Evolutionary conservation across 92 coral and sea anemone genomes (phyloP).

Genomic region (Porites divaricata): DNA sequence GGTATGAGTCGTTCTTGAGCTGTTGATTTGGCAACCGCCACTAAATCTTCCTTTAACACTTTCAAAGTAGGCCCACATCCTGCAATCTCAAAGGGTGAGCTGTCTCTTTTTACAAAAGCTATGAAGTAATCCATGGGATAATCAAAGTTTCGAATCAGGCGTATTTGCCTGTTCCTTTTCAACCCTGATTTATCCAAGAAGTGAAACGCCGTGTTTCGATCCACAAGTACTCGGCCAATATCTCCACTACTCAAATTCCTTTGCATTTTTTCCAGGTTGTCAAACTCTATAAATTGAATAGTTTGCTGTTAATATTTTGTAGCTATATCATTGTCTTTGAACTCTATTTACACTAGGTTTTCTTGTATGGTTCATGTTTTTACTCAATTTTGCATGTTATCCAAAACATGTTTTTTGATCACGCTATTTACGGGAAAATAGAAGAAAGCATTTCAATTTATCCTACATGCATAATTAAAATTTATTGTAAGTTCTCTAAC

Average conservation of each 20-base stretch:
- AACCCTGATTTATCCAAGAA: constrained; percentile 36
- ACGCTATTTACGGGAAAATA: too few relatives aligned
- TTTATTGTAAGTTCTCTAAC: too few relatives aligned
- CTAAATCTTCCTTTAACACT: background rate
- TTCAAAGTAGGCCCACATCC: constrained; percentile 7
- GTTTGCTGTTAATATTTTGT: too few relatives aligned
- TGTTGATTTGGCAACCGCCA: background rate
- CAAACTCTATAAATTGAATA: constrained; percentile 24
- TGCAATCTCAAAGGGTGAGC: background rate
- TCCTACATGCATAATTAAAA: too few relatives aligned
- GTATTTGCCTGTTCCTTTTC: constrained; percentile 39
- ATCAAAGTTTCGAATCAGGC: constrained; percentile 32
- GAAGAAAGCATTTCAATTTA: too few relatives aligned
- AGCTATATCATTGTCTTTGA: too few relatives aligned
- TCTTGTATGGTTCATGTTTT: too few relatives aligned
- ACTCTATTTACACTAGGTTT: too few relatives aligned
- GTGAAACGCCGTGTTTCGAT: constrained; percentile 45
- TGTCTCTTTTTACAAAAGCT: background rate
- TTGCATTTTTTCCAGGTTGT: constrained; percentile 32
- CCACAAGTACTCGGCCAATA: constrained; percentile 43
- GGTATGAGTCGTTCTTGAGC: constrained; percentile 25
- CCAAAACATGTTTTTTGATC: too few relatives aligned
- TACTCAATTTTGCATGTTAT: too few relatives aligned
- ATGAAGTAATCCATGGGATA: constrained; percentile 39
- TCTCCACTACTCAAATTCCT: constrained; percentile 7